A percentile compares a stretch with the other conserved stretches of the same genome.
Conservation (phyloP, 2,113 vertebrate species). For the Hyperoodon ampullatus region DNA sequence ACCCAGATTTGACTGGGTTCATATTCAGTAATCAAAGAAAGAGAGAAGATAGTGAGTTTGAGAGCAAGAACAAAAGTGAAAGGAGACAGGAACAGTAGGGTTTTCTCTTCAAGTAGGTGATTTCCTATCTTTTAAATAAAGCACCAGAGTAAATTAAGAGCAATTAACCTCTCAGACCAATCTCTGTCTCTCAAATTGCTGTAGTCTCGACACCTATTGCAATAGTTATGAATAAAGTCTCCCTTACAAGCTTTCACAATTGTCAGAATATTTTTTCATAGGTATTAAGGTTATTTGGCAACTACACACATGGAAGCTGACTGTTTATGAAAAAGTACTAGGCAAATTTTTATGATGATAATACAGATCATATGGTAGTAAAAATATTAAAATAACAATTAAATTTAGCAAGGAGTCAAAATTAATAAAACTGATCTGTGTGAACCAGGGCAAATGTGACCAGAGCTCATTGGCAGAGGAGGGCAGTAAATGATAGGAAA, state of each 20-base stretch:
- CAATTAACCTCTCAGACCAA: constrained; percentile 13
- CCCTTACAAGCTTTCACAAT: not conserved
- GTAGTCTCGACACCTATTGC: not conserved
- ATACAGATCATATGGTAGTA: not conserved
- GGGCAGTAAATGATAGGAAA: not conserved
- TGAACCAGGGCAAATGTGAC: not conserved
- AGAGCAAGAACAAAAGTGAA: not conserved
- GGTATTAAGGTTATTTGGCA: not conserved
- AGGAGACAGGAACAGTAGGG: not conserved
- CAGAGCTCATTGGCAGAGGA: not conserved
- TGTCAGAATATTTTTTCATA: not conserved
- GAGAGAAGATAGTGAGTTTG: not conserved
- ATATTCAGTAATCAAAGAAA: not conserved
- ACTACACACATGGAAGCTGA: not conserved
- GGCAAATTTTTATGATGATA: not conserved
- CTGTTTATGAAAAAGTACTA: not conserved
- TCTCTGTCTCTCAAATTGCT: not conserved
- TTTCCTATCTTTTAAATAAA: not conserved
- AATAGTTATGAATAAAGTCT: not conserved
- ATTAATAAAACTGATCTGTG: not conserved
- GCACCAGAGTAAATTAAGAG: not conserved
- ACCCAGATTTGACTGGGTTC: not conserved
- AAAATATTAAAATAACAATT: not conserved
- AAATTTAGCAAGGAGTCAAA: not conserved
- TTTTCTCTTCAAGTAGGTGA: not conserved